phyloP scores from a whole-genome alignment of 1,140 invertebrate species.

The Drosophila pseudoobscura region DNA sequence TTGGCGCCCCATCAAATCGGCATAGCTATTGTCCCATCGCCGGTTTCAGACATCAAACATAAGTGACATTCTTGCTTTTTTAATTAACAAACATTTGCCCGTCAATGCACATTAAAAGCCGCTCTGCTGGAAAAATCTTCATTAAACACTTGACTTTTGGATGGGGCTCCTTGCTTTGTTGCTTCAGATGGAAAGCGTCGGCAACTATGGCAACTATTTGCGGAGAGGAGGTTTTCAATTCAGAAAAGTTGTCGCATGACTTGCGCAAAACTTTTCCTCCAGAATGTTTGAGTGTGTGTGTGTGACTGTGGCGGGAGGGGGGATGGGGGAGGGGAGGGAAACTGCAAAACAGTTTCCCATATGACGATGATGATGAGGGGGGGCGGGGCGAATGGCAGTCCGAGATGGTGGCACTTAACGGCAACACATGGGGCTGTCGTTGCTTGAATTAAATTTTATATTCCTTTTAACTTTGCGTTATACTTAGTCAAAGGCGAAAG shows the following conservation, averaged over 20 bases:
- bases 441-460: slow-evolving; percentile 67
- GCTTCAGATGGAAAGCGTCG: slow-evolving; percentile 20
- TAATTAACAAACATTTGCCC: slow-evolving; percentile 43
- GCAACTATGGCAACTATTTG: slow-evolving; percentile 59
- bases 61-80: slow-evolving; percentile 27
- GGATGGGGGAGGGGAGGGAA: slow-evolving; percentile 18
- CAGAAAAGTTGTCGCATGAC: slow-evolving; percentile 29
- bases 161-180: slow-evolving; percentile 7
- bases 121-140: slow-evolving; percentile 51
- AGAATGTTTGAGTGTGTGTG: slow-evolving; percentile 23
- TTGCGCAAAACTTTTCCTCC: slow-evolving; percentile 37
- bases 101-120: slow-evolving; percentile 54
- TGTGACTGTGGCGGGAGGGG: no score
- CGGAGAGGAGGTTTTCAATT: slow-evolving; percentile 26
- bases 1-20: slow-evolving; percentile 32
- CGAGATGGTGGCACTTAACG: slow-evolving; percentile 59
- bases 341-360: slow-evolving; percentile 50
- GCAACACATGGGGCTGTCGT: slow-evolving; percentile 54
- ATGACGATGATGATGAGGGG: slow-evolving; percentile 11
- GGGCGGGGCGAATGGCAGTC: slow-evolving; percentile 10
- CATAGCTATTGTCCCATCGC: slow-evolving; percentile 7
- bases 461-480: slow-evolving; percentile 66
- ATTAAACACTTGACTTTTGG: slow-evolving; percentile 62
- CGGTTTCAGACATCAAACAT: not conserved
- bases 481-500: slow-evolving; percentile 49